Evolutionary conservation across 2,888 invertebrate genomes (phyloP).

Genomic region (Pseudolycoriella hygida): DNA sequence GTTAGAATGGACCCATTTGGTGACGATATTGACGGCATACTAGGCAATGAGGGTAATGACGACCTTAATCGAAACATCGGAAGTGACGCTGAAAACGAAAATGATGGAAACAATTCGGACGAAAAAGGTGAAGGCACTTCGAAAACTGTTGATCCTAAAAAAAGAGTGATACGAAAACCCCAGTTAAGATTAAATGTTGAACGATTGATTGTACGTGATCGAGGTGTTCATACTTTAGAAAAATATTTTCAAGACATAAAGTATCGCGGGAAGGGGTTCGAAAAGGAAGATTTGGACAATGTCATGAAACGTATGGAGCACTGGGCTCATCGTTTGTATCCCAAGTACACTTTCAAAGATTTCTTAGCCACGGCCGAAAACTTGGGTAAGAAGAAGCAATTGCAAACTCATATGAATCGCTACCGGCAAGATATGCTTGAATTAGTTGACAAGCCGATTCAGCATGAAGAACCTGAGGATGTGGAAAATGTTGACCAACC

Average conservation of each 20-base stretch:
- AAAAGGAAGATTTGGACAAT: constrained; percentile 62
- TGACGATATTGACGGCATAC: constrained; percentile 11
- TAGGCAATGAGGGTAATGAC: constrained; percentile 19
- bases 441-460: constrained; percentile 23
- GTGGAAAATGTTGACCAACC: constrained; percentile 24
- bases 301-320: constrained; percentile 73
- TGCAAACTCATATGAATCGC: constrained; percentile 53
- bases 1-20: constrained; percentile 9
- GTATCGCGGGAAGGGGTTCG: constrained; percentile 61
- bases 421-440: constrained; percentile 37
- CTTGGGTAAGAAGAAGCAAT: constrained; percentile 53
- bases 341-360: constrained; percentile 77
- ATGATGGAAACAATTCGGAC: constrained; percentile 24
- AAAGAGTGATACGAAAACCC: constrained; percentile 42
- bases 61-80: constrained; percentile 25
- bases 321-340: constrained; percentile 86
- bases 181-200: constrained; percentile 49
- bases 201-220: constrained; percentile 43
- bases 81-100: constrained; percentile 29
- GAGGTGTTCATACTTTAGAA: constrained; percentile 67
- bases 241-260: constrained; percentile 65
- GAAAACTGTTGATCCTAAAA: constrained; percentile 31
- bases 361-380: constrained; percentile 61
- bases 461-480: constrained; percentile 32
- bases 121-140: constrained; percentile 21